phyloP scores from a whole-genome alignment of 2,113 vertebrate genomes.

The Notothenia rossii region DNA sequence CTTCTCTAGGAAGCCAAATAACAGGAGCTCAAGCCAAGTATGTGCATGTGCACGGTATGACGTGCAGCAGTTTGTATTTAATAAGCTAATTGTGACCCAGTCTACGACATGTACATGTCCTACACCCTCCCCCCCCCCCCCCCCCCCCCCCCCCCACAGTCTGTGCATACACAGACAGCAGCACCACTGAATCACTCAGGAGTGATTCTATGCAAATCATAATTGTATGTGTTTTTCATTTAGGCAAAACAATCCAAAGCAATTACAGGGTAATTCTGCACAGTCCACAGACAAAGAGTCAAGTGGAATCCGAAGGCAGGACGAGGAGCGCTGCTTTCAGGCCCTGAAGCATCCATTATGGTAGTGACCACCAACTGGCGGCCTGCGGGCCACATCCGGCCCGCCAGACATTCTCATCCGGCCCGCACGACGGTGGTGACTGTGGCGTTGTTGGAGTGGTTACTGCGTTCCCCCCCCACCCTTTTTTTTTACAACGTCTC shows the following conservation, averaged over 20 bases:
- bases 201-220: constrained; percentile 51
- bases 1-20: too few species aligned
- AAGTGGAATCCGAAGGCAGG: constrained; percentile 60
- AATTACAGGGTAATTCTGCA: constrained; percentile 68
- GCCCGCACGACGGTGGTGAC: too few species aligned
- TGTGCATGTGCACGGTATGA: not conserved
- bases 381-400: too few species aligned
- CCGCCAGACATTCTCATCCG: too few species aligned
- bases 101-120: constrained; percentile 1
- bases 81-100: constrained; percentile 24
- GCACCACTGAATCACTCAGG: constrained; percentile 28
- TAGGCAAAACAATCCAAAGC: constrained; percentile 60
- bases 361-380: too few species aligned
- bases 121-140: too few species aligned
- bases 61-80: constrained; percentile 28
- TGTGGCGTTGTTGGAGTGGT: too few species aligned
- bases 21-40: too few species aligned
- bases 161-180: not conserved
- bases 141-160: not conserved
- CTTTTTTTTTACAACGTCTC: too few species aligned
- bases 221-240: constrained; percentile 69
- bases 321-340: constrained; percentile 59
- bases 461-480: too few species aligned
- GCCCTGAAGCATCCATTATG: constrained; percentile 46
- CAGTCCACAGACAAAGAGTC: constrained; percentile 59